phyloP scores from a whole-genome alignment of 1,140 invertebrate species.

The Chrysomallon squamiferum region DNA sequence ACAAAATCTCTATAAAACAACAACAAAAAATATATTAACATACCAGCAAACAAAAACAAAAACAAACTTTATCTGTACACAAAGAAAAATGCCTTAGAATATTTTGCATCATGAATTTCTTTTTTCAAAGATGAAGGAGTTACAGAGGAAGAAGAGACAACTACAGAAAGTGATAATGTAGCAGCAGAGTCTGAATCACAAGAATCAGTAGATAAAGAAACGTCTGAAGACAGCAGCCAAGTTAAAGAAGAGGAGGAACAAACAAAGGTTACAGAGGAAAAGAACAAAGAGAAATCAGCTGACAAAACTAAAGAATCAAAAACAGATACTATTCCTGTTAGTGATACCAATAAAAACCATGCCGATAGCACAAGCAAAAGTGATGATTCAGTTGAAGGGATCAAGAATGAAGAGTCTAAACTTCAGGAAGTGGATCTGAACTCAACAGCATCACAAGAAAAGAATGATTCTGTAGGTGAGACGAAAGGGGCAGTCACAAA shows the following conservation, averaged over 20 bases:
- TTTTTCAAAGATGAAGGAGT: too few relatives aligned
- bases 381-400: background rate
- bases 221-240: slow-evolving; percentile 1
- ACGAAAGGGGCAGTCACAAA: slow-evolving; percentile 8
- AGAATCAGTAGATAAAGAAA: slow-evolving; percentile 17
- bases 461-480: background rate
- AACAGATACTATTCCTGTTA: background rate
- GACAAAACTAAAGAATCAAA: background rate
- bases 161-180: background rate
- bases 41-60: too few relatives aligned
- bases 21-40: too few relatives aligned
- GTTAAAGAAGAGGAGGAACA: background rate
- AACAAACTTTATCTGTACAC: too few relatives aligned
- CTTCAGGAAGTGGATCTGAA: slow-evolving; percentile 11
- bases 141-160: background rate
- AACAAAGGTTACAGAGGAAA: background rate
- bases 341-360: background rate
- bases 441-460: background rate
- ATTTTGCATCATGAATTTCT: too few relatives aligned
- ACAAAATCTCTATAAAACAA: too few relatives aligned
- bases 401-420: background rate
- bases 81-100: too few relatives aligned
- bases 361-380: background rate
- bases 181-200: too few relatives aligned
- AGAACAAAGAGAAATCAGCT: slow-evolving; percentile 2